Percentiles rank a stretch among this genome's conserved stretches.
phyloP scores from a whole-genome alignment of 2,888 invertebrate species.

The Frankliniella fusca region DNA sequence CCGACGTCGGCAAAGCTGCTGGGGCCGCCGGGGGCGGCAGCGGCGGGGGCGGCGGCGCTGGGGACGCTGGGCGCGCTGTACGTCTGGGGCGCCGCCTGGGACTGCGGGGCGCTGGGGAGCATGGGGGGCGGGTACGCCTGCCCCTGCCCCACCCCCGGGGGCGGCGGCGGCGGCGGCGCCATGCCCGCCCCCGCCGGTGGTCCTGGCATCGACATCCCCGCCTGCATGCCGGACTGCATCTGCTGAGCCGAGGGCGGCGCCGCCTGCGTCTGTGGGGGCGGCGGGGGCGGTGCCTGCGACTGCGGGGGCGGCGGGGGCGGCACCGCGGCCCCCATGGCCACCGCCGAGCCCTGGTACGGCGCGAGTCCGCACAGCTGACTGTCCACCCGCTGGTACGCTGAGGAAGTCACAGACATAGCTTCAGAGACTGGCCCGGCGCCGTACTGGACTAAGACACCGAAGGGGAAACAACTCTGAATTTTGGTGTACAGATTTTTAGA shows the following conservation, averaged over 20 bases:
- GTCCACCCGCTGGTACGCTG: slow-evolving; percentile 15
- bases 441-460: neutral
- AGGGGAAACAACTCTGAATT: too few relatives aligned
- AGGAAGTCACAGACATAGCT: neutral
- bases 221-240: neutral
- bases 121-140: too few relatives aligned
- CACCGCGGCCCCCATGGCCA: neutral
- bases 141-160: neutral
- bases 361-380: neutral
- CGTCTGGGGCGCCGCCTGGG: too few relatives aligned
- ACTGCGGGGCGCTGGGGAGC: too few relatives aligned
- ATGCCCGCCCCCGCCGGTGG: neutral
- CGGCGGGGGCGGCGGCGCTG: too few relatives aligned
- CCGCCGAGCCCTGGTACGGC: neutral
- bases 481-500: too few relatives aligned
- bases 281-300: neutral
- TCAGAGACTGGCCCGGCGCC: neutral
- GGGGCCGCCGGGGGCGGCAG: too few relatives aligned
- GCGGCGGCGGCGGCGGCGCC: neutral
- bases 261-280: too few relatives aligned
- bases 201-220: neutral
- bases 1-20: neutral
- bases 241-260: neutral
- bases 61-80: too few relatives aligned
- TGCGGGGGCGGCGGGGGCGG: neutral